A percentile compares a stretch with the other conserved stretches of the same genome.
Conservation (phyloP, 1,140 invertebrate species). For the Hirudo medicinalis region DNA sequence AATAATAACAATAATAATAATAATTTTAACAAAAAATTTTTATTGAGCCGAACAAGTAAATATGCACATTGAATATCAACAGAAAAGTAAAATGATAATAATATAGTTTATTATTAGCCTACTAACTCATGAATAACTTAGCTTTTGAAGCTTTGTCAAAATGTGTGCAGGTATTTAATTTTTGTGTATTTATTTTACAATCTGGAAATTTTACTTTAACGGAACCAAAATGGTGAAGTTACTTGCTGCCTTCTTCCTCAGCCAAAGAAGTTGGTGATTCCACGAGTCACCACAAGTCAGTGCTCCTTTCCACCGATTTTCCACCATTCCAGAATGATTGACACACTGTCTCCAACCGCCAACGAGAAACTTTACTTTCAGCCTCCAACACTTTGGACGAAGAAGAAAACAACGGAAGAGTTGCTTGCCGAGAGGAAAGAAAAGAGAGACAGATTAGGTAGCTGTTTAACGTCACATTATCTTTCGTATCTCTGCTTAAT, state of each 20-base stretch:
- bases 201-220: not conserved
- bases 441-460: not conserved
- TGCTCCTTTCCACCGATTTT: not conserved
- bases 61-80: no score
- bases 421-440: not conserved
- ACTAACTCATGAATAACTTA: no score
- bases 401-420: not conserved
- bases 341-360: not conserved
- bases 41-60: no score
- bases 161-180: no score
- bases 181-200: not conserved
- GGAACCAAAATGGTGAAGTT: not conserved
- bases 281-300: not conserved
- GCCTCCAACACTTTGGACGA: not conserved
- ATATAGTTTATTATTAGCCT: no score
- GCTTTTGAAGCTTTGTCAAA: no score
- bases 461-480: not conserved
- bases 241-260: not conserved
- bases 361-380: not conserved
- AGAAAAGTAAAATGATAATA: no score
- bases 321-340: not conserved
- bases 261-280: not conserved
- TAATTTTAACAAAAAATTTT: no score
- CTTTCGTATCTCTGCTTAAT: not conserved
- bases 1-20: no score